A percentile compares a stretch with the other conserved stretches of the same genome.
Conservation (phyloP, 2,888 invertebrate species). For the Mechanitis messenoides region DNA sequence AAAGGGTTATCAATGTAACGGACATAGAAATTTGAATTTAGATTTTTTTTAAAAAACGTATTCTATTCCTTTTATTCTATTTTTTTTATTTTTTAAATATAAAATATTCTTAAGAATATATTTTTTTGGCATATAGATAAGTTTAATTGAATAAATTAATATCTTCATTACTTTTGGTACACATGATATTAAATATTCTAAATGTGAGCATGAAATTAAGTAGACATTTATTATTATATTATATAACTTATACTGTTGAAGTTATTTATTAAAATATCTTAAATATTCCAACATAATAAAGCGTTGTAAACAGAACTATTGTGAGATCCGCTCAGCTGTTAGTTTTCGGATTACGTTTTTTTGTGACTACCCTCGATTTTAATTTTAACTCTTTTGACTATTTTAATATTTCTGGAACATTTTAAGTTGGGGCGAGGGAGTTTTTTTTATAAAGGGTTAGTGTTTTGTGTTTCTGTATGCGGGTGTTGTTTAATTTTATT, state of each 20-base stretch:
- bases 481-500: constrained; percentile 46
- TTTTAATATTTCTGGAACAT: constrained; percentile 73
- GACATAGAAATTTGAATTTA: constrained; percentile 29
- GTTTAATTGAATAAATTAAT: too few relatives aligned
- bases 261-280: neutral
- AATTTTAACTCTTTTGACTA: constrained; percentile 76
- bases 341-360: constrained; percentile 64
- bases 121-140: neutral
- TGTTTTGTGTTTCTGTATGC: constrained; percentile 40
- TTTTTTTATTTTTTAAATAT: too few relatives aligned
- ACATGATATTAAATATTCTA: too few relatives aligned
- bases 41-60: constrained; percentile 21
- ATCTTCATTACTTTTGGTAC: too few relatives aligned
- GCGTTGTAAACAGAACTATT: constrained; percentile 17
- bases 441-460: constrained; percentile 51
- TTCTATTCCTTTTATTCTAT: neutral
- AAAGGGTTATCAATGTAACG: constrained; percentile 33
- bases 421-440: constrained; percentile 66
- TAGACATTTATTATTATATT: too few relatives aligned
- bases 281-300: constrained; percentile 12
- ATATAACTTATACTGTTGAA: too few relatives aligned
- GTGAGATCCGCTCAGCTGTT: constrained; percentile 66
- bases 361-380: constrained; percentile 63
- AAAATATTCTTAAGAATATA: neutral
- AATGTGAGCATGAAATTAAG: too few relatives aligned